phyloP scores from a whole-genome alignment of 2,113 vertebrate species.

The Balaeniceps rex region DNA sequence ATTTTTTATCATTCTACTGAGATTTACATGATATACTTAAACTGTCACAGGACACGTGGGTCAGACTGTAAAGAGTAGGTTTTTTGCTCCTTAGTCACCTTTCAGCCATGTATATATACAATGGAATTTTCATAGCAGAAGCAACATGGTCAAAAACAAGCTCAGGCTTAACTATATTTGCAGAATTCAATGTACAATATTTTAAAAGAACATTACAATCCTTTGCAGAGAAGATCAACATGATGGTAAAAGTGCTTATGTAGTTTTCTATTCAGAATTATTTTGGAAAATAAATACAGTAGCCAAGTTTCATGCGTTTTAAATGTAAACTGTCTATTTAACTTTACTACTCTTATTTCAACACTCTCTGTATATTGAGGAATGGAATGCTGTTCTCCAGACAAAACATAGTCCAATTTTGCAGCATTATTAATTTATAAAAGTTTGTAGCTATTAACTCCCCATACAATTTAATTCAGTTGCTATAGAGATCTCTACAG shows the following conservation, averaged over 20 bases:
- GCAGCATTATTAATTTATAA: slow-evolving; percentile 24
- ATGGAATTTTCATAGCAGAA: neutral
- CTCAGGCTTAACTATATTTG: neutral
- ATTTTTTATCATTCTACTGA: neutral
- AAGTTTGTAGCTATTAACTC: slow-evolving; percentile 21
- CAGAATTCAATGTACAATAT: neutral
- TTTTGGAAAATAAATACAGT: neutral
- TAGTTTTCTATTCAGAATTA: neutral
- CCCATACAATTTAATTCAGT: slow-evolving; percentile 43
- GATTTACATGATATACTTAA: neutral
- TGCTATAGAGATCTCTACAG: slow-evolving; percentile 67
- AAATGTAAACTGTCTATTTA: neutral
- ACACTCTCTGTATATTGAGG: neutral
- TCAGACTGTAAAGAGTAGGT: neutral
- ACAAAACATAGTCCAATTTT: neutral
- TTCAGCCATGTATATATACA: neutral
- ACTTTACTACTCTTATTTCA: neutral
- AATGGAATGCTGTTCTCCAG: neutral
- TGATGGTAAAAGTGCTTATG: neutral
- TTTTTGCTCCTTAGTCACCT: neutral
- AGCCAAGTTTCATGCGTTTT: neutral
- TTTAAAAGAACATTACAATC: neutral
- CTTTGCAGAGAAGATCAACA: neutral
- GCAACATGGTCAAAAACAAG: neutral
- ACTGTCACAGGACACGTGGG: neutral